Evolutionary conservation across 2,888 invertebrate genomes (phyloP), one percentile per base, ranked within the genome.

Genomic region (Sinelater perroti): DNA sequence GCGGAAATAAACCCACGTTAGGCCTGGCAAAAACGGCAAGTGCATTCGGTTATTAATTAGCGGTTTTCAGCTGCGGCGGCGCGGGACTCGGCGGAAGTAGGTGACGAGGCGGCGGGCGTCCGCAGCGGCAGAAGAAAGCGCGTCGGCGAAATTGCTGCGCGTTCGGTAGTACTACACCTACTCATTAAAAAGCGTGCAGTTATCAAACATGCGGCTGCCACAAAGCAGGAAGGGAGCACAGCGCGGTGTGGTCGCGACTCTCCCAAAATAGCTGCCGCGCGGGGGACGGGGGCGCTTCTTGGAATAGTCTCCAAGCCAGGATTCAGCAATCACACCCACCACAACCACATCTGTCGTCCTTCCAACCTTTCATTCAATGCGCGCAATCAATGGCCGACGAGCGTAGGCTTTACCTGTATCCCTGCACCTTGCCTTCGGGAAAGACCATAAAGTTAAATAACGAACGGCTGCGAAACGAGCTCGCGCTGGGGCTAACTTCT

Each of bases 311-410:
- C 42, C 47, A 61, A 61, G 57, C 50, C 55, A 60, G 63, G 60
- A 65, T 62, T 64, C 59, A 62, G 59, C 57, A 64, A 60, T 60
- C 52, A 57, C 56, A 63, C 63, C 57, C 62, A 61, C 61, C 54
- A 46, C 60, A 47, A 38, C 56, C 61, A 54, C 46, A 61, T 55
- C 56, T 60, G 60, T 54, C 59, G 55, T 60, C 54, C 62, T 62
- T 57, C 45, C 63, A 57, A 62, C 65, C 63, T 64, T 64, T 64
- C 65, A 63, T 64, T 65, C 63, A 64, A 62, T 62, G 53, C 55
- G 53, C 42, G 58, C 60, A 62, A 65, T 65, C 65, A 65, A 65
- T 65, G 65, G 56, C 51, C 57, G 56, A 54, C 59, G 54, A 44
- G 55, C 26, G 42, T 55, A 42, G 33, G 33, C 36, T 56, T 60